These are phyloP conservation scores for Corydoras sp. DNA, from an alignment of 2,113 vertebrate genomes.

Conservation along the genomic window DNA sequence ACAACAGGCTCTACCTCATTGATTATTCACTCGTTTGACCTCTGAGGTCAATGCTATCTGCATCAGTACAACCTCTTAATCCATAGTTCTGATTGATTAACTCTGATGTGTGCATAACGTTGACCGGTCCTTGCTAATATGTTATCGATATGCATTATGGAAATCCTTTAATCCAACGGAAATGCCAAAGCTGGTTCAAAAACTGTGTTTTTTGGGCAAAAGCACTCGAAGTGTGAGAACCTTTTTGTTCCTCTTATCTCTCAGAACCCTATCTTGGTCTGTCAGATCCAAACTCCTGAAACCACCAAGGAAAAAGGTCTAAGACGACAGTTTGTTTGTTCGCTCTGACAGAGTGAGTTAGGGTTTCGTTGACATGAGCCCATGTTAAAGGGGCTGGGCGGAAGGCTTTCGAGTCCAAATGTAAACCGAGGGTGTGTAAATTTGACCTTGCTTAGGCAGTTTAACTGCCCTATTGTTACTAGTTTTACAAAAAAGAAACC, in stretches of 20 bases:
- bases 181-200: not conserved
- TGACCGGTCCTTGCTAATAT: too few species aligned
- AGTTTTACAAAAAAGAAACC: slow-evolving; percentile 24
- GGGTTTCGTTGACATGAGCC: slow-evolving; percentile 20
- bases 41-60: too few species aligned
- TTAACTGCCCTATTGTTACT: slow-evolving; percentile 44
- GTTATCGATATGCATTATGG: too few species aligned
- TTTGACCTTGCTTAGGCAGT: slow-evolving; percentile 39
- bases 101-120: too few species aligned
- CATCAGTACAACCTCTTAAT: too few species aligned
- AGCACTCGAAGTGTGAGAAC: not conserved
- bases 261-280: slow-evolving; percentile 20
- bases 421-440: slow-evolving; percentile 44
- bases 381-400: slow-evolving; percentile 30
- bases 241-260: slow-evolving; percentile 18
- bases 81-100: too few species aligned
- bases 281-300: slow-evolving; percentile 21
- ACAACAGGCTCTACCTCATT: too few species aligned
- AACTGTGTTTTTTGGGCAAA: too few species aligned
- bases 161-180: too few species aligned
- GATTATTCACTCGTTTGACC: too few species aligned
- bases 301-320: slow-evolving; percentile 25
- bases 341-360: slow-evolving; percentile 40
- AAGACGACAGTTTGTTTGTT: slow-evolving; percentile 27
- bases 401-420: slow-evolving; percentile 32